Evolutionary conservation across 2,888 invertebrate species (phyloP).

Genomic region (Diaperis boleti): DNA sequence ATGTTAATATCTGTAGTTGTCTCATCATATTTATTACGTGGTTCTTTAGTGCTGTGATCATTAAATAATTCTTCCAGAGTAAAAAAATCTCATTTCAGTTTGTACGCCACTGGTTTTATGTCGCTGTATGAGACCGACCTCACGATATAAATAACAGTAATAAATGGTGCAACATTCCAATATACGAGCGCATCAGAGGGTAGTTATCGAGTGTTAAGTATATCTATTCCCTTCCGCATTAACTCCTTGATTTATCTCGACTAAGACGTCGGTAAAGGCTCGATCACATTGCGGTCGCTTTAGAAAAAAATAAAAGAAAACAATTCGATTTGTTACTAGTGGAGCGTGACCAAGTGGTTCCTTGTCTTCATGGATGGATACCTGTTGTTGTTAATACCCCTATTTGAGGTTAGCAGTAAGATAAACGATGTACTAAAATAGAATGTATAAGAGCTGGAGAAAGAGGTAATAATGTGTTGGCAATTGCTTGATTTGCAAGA

Average conservation of each 20-base stretch:
- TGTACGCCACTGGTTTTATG: constrained; percentile 38
- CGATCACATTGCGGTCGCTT: constrained; percentile 33
- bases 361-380: constrained; percentile 38
- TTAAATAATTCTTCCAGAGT: too few relatives aligned
- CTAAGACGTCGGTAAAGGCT: constrained; percentile 30
- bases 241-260: constrained; percentile 54
- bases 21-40: too few relatives aligned
- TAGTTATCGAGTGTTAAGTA: constrained; percentile 59
- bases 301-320: constrained; percentile 26
- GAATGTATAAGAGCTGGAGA: constrained; percentile 38
- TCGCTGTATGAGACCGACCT: constrained; percentile 51
- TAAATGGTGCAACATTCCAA: constrained; percentile 59
- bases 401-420: constrained; percentile 33
- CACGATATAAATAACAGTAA: constrained; percentile 59
- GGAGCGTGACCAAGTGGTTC: constrained; percentile 41
- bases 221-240: constrained; percentile 57
- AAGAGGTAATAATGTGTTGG: too few relatives aligned
- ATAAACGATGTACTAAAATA: constrained; percentile 50
- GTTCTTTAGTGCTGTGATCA: too few relatives aligned
- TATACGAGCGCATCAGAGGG: constrained; percentile 52
- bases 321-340: constrained; percentile 39
- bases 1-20: too few relatives aligned
- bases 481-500: too few relatives aligned
- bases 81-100: too few relatives aligned
- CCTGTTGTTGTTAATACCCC: constrained; percentile 36